Conservation (phyloP, 2,113 vertebrate genomes). For the Heptranchias perlo region DNA sequence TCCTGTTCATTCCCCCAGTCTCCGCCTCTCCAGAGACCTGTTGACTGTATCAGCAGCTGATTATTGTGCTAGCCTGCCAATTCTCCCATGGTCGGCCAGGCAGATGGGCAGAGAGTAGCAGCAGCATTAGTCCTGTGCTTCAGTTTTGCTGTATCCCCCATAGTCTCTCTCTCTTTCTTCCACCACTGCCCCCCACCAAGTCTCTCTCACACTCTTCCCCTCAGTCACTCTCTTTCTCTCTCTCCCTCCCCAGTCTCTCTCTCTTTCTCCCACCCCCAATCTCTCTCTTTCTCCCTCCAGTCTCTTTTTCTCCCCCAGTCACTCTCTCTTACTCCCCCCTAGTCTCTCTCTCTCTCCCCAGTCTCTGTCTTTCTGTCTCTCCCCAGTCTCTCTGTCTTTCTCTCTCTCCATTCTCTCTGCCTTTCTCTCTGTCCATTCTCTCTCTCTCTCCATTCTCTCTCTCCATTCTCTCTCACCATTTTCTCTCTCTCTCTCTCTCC, state of each 20-base stretch:
- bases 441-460: background rate
- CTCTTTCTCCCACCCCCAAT: background rate
- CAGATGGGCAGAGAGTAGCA: background rate
- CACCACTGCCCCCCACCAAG: background rate
- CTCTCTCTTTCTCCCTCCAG: background rate
- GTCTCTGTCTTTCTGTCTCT: background rate
- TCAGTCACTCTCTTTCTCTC: background rate
- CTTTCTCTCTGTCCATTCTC: background rate
- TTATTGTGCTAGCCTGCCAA: background rate
- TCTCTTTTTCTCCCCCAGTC: background rate
- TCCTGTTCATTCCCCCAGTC: background rate
- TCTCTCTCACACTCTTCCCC: no score
- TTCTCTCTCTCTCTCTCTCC: background rate
- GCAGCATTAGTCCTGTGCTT: background rate
- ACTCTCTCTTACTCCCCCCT: background rate
- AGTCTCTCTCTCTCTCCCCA: background rate
- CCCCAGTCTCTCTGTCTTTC: background rate
- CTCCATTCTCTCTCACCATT: background rate
- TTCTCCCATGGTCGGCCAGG: background rate
- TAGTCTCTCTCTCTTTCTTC: background rate
- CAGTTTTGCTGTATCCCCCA: background rate
- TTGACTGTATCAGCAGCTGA: background rate
- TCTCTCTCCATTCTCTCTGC: background rate
- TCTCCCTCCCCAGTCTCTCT: background rate
- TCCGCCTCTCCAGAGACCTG: background rate